Percentiles rank a stretch among this genome's conserved stretches.
Evolutionary conservation across 2,113 vertebrate genomes (phyloP).

Genomic region (Austrofundulus limnaeus): DNA sequence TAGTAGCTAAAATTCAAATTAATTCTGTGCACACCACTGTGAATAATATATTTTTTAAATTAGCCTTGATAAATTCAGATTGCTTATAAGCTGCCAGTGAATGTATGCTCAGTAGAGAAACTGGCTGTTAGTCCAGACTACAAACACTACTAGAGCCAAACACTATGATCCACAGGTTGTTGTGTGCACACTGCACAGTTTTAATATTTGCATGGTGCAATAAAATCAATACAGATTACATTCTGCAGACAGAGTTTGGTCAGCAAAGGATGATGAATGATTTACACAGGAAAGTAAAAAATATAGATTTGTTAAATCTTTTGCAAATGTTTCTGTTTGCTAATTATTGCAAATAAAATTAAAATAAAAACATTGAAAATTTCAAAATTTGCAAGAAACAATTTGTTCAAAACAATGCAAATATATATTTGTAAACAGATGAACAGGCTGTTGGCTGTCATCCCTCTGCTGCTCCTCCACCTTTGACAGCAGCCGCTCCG

Average conservation of each 20-base stretch:
- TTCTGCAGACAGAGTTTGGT: slow-evolving; percentile 43
- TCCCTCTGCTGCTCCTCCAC: slow-evolving; percentile 1
- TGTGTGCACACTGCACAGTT: slow-evolving; percentile 33
- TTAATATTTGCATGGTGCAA: slow-evolving; percentile 31
- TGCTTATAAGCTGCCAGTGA: background rate
- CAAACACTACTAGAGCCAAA: slow-evolving; percentile 26
- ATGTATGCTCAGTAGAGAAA: too few relatives aligned
- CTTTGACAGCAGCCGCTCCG: slow-evolving; percentile 64
- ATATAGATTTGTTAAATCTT: too few relatives aligned
- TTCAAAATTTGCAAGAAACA: background rate
- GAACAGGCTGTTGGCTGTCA: slow-evolving; percentile 48
- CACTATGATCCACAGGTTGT: slow-evolving; percentile 38
- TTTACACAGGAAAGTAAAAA: slow-evolving; percentile 3
- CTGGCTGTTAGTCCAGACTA: slow-evolving; percentile 24
- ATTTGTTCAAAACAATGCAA: background rate
- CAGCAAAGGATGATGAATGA: slow-evolving; percentile 47
- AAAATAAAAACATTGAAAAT: too few relatives aligned
- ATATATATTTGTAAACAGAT: slow-evolving; percentile 43
- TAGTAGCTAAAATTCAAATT: too few relatives aligned
- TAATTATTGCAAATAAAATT: slow-evolving; percentile 1
- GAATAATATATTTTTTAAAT: too few relatives aligned
- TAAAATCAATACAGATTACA: slow-evolving; percentile 31
- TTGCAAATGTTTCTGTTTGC: too few relatives aligned
- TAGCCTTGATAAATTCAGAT: too few relatives aligned
- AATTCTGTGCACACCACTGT: too few relatives aligned